These are phyloP conservation scores for Siniperca undulata DNA, from an alignment of 2,797 vertebrate genomes.

Conservation along the genomic window DNA sequence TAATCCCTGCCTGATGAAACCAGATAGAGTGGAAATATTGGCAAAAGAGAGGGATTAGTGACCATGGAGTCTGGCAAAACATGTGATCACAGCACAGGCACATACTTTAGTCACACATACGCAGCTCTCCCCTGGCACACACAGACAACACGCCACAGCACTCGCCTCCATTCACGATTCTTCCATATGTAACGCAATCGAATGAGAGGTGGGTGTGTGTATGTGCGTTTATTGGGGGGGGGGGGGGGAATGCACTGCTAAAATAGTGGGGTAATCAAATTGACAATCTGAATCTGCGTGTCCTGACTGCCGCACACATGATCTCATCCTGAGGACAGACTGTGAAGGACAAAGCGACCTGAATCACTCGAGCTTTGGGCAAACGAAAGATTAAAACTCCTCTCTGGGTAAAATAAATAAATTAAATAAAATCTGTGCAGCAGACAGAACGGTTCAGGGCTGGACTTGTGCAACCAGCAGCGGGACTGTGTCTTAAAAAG, in stretches of 20 bases:
- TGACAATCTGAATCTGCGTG: slow-evolving; percentile 30
- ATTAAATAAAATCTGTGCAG: slow-evolving; percentile 53
- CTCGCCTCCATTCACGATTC: slow-evolving; percentile 61
- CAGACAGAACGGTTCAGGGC: slow-evolving; percentile 19
- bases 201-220: neutral
- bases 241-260: neutral
- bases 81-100: slow-evolving; percentile 72
- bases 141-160: slow-evolving; percentile 10
- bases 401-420: slow-evolving; percentile 56
- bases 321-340: slow-evolving; percentile 46
- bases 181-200: neutral
- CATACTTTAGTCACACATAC: slow-evolving; percentile 73
- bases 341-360: slow-evolving; percentile 63
- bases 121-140: slow-evolving; percentile 48
- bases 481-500: slow-evolving; percentile 8
- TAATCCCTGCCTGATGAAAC: slow-evolving; percentile 86
- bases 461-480: slow-evolving; percentile 25
- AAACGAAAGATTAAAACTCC: slow-evolving; percentile 69
- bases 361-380: slow-evolving; percentile 65
- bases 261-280: neutral
- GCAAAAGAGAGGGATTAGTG: slow-evolving; percentile 83
- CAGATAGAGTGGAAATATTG: slow-evolving; percentile 85
- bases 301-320: slow-evolving; percentile 18
- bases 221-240: neutral
- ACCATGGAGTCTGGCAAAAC: slow-evolving; percentile 77